These are phyloP conservation scores for Cydia splendana DNA, from an alignment of 1,140 invertebrate species.

Conservation along the genomic window DNA sequence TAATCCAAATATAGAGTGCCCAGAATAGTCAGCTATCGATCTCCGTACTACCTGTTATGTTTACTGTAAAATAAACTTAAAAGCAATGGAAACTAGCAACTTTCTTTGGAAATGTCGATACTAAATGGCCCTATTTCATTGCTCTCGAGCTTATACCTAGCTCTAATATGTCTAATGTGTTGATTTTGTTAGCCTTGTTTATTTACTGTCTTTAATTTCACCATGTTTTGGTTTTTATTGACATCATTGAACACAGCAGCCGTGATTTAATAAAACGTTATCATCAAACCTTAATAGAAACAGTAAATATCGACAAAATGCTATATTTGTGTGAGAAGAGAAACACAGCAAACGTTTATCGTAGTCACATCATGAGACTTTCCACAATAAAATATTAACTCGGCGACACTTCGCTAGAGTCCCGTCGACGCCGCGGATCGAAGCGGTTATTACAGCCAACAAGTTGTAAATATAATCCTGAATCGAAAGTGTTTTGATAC, in stretches of 20 bases:
- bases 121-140: too few species aligned
- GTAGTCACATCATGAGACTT: not conserved
- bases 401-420: not conserved
- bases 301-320: not conserved
- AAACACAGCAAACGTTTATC: not conserved
- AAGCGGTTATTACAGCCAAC: not conserved
- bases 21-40: not conserved
- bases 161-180: not conserved
- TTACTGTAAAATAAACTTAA: not conserved
- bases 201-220: not conserved
- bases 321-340: not conserved
- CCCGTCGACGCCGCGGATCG: not conserved
- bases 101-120: too few species aligned
- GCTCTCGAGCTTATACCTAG: too few species aligned
- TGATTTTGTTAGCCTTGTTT: not conserved
- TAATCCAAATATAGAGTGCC: constrained; percentile 5
- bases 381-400: constrained; percentile 5
- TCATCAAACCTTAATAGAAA: not conserved
- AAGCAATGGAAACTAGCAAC: not conserved
- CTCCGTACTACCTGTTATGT: not conserved
- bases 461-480: constrained; percentile 16
- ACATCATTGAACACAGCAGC: too few species aligned
- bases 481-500: constrained; percentile 13
- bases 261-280: not conserved
- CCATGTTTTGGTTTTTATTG: not conserved